Evolutionary conservation across 2,113 vertebrate genomes (phyloP).

Genomic region (Hippoglossus stenolepis): DNA sequence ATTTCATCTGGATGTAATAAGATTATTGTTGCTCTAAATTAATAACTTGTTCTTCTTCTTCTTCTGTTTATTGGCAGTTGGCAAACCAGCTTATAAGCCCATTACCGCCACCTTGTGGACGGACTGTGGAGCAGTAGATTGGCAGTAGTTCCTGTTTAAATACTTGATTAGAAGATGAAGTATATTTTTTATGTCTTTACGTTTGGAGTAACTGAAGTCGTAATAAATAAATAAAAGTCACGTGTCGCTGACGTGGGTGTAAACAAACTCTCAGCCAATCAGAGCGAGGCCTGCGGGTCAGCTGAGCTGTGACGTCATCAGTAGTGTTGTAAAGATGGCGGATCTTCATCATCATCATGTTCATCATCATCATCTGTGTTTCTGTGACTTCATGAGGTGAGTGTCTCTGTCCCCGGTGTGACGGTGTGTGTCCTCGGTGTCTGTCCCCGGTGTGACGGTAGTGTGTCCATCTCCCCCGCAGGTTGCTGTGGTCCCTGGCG

Average conservation of each 20-base stretch:
- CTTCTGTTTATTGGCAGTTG: too few relatives aligned
- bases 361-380: slow-evolving; percentile 64
- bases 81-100: too few relatives aligned
- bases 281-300: not conserved
- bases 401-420: not conserved
- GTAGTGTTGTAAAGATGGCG: slow-evolving; percentile 76
- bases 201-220: too few relatives aligned
- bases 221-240: not conserved
- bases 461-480: slow-evolving; percentile 51
- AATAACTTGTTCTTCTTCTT: too few relatives aligned
- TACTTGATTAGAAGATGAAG: too few relatives aligned
- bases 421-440: too few relatives aligned
- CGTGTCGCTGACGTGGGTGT: slow-evolving; percentile 38
- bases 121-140: too few relatives aligned
- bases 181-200: too few relatives aligned
- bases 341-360: not conserved
- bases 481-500: slow-evolving; percentile 89
- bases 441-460: not conserved
- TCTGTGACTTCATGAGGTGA: slow-evolving; percentile 80
- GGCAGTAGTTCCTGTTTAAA: too few relatives aligned
- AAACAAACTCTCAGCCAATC: slow-evolving; percentile 77
- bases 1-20: too few relatives aligned
- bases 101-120: too few relatives aligned
- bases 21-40: too few relatives aligned
- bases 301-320: slow-evolving; percentile 11